Evolutionary conservation across 2,113 vertebrate species (phyloP).

Genomic region (Octodon degus): DNA sequence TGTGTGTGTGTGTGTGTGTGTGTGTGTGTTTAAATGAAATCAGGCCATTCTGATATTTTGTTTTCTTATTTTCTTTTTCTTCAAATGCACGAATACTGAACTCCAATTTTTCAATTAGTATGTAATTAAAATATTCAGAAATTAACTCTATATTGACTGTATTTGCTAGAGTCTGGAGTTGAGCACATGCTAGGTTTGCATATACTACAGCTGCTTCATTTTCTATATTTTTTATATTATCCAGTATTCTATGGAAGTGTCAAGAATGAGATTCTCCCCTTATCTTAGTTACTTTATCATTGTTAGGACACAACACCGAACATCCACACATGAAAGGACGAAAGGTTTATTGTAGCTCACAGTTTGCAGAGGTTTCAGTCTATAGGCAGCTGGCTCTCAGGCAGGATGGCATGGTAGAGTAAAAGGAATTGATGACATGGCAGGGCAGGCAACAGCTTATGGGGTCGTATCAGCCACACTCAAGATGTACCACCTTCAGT

Average conservation of each 20-base stretch:
- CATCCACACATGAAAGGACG: neutral
- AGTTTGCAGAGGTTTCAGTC: neutral
- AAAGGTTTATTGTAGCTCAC: neutral
- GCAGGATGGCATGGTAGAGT: neutral
- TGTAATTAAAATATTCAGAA: neutral
- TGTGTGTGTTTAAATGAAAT: neutral
- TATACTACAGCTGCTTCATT: too few species aligned
- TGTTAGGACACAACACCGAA: neutral
- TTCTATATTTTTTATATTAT: neutral
- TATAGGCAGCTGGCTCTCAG: neutral
- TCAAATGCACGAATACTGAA: neutral
- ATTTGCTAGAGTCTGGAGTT: neutral
- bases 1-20: too few species aligned
- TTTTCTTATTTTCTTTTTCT: slow-evolving; percentile 1
- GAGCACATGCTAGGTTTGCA: neutral
- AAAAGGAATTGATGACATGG: neutral
- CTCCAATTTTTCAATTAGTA: neutral
- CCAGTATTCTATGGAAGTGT: neutral
- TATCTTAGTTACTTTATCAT: neutral
- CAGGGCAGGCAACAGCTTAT: neutral
- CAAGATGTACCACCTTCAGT: neutral
- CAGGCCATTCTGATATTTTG: neutral
- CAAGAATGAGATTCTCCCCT: neutral
- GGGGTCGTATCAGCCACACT: neutral
- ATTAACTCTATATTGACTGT: neutral